phyloP scores from a whole-genome alignment of 2,888 invertebrate genomes.

The Nineta flava region DNA sequence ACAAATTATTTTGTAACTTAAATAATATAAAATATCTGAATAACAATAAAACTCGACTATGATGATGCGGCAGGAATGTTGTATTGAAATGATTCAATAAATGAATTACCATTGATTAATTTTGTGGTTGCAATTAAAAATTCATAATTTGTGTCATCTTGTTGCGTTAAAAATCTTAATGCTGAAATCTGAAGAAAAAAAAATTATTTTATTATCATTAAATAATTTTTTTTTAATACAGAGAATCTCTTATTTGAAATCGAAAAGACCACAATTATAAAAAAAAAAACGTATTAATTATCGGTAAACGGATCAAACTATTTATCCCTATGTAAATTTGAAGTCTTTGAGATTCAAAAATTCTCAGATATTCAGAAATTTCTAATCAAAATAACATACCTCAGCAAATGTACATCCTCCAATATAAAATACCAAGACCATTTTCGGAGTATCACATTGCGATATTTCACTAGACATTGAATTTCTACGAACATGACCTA shows the following conservation, averaged over 20 bases:
- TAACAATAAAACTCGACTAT: too few species aligned
- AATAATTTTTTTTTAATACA: neutral
- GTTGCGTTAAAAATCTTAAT: slow-evolving; percentile 53
- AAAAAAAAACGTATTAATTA: too few species aligned
- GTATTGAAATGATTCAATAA: slow-evolving; percentile 63
- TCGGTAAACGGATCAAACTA: too few species aligned
- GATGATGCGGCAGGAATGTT: neutral
- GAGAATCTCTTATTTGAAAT: neutral
- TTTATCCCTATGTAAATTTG: too few species aligned
- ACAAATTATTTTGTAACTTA: too few species aligned
- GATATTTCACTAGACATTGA: slow-evolving; percentile 43
- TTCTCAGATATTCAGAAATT: too few species aligned
- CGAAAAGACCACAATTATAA: too few species aligned
- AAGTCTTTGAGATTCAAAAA: too few species aligned
- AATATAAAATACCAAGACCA: slow-evolving; percentile 85
- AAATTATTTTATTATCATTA: too few species aligned
- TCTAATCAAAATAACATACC: too few species aligned
- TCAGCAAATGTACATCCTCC: slow-evolving; percentile 97
- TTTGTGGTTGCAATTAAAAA: slow-evolving; percentile 85
- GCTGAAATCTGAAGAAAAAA: slow-evolving; percentile 42
- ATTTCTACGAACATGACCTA: slow-evolving; percentile 37
- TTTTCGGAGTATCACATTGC: slow-evolving; percentile 39
- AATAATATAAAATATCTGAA: too few species aligned
- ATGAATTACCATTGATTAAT: slow-evolving; percentile 76
- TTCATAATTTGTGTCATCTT: slow-evolving; percentile 72